Percentiles rank a stretch among this genome's conserved stretches.
Evolutionary conservation across 2,888 invertebrate species (phyloP).

Genomic region (Leucophenga maculata): DNA sequence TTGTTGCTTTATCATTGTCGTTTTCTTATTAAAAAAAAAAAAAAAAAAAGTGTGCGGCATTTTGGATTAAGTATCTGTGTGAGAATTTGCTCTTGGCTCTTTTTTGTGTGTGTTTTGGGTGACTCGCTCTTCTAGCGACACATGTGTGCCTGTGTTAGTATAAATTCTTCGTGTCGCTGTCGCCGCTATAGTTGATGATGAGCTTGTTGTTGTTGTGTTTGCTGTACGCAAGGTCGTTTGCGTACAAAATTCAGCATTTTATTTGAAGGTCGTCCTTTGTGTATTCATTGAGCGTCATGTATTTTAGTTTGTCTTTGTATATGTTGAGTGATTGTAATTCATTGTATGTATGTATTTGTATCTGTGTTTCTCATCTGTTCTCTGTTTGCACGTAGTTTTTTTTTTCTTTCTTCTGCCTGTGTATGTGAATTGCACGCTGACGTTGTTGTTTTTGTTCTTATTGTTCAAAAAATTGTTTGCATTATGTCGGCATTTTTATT

Average conservation of each 20-base stretch:
- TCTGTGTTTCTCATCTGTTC: not conserved
- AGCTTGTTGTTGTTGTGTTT: conserved; percentile 49
- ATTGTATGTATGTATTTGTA: not conserved
- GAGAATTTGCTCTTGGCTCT: not conserved
- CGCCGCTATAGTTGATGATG: conserved; percentile 7
- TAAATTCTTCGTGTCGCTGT: conserved; percentile 27
- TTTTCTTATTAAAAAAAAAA: conserved; percentile 12
- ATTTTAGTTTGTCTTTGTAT: too few relatives aligned
- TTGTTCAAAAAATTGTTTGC: too few relatives aligned
- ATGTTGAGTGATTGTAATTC: not conserved
- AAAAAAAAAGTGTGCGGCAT: not conserved
- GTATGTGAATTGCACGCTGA: too few relatives aligned
- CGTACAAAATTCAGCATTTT: conserved; percentile 72
- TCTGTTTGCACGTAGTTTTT: not conserved
- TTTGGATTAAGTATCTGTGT: not conserved
- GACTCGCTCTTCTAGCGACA: conserved; percentile 16
- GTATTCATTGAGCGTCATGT: conserved; percentile 43
- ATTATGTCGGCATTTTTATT: too few relatives aligned
- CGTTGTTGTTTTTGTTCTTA: too few relatives aligned
- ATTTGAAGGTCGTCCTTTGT: conserved; percentile 73
- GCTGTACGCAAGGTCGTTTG: conserved; percentile 73
- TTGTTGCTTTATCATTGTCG: conserved; percentile 35
- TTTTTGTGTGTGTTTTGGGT: not conserved
- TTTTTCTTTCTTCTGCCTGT: too few relatives aligned
- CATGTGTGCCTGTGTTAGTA: not conserved